Base-by-base conservation (phyloP, 2,888 invertebrate genomes). In the Nineta flava region DNA sequence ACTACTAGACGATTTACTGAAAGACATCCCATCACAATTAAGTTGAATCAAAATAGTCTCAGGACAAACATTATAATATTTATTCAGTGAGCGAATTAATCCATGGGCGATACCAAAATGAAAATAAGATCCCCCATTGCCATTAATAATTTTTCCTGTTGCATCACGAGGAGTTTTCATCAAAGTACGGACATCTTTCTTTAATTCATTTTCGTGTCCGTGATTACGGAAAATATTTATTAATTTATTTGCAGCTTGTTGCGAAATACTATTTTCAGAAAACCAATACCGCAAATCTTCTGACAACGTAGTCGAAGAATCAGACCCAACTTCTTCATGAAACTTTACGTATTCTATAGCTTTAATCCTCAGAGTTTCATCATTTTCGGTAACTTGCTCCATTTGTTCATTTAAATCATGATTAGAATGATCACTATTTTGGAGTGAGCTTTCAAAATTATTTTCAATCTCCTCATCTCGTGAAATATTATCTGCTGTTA, bases 11-110 rank as follows among this genome's bases (percentile, higher is more conserved):
- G 56, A 55, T 50, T 56, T 53, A 41, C 50, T 51, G 19, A 57
- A 48, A 16, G 57, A 56, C 44, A 57, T 49, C 9, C 58, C 56
- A 49, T 57, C 58, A 26, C 55, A 51, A 54, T 57, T 57, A 10
- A 56, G 38, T 45, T 54, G 51, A 6, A 54, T 47, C 31, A 43
- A 45, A n/a, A 54, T 43, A 9, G 10, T 32, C 35, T 50, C 19
- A 13, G 53, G 53, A 16, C 10, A 32, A 43, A 15, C 17, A 44
- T 42, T 12, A 41, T 48, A 54, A 53, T 52, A 52, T 46, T 34
- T 52, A 2, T 44, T 38, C 10, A 53, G 31, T 10, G 49, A 46
- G 34, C 52, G 52, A 38, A 48, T 53, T 13, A 54, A 13, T 13
- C 50, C 49, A 17, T 16, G 40, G 9, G 15, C n/a, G 9, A 54